These are phyloP conservation scores for Beroe ovata DNA, from an alignment of 37 sponge, comb jelly and placozoan genomes.

Conservation along the genomic window DNA sequence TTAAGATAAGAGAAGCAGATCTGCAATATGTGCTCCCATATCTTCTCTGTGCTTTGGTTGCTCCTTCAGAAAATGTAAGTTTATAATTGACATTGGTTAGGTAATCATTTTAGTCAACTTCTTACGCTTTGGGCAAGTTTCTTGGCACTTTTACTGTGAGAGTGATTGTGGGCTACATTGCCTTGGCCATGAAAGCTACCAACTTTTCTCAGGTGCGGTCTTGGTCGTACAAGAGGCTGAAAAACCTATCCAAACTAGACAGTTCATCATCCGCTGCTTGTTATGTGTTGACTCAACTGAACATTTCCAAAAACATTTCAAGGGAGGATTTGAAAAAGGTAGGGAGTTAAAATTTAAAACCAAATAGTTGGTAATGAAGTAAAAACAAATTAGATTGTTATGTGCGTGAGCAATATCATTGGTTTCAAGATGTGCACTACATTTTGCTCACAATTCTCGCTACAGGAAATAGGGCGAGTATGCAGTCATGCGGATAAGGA, in stretches of 20 bases:
- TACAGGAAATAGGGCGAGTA: constrained; percentile 19
- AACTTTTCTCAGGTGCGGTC: constrained; percentile 18
- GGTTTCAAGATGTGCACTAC: too few relatives aligned
- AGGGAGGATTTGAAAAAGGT: background rate
- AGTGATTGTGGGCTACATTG: too few relatives aligned
- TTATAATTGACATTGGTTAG: too few relatives aligned
- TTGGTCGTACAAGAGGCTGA: constrained; percentile 53
- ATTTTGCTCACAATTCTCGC: too few relatives aligned
- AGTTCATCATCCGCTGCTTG: background rate
- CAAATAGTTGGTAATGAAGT: too few relatives aligned
- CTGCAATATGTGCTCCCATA: background rate
- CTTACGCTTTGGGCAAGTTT: too few relatives aligned
- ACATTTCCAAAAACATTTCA: background rate
- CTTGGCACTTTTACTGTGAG: too few relatives aligned
- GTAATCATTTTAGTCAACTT: too few relatives aligned
- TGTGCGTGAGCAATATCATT: too few relatives aligned
- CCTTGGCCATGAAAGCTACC: too few relatives aligned
- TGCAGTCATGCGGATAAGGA: background rate
- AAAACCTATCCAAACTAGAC: constrained; percentile 25
- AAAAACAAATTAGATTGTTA: too few relatives aligned
- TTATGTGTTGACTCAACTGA: background rate
- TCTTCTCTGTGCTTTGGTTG: constrained; percentile 51
- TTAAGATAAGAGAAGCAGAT: background rate
- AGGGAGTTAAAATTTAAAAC: too few relatives aligned
- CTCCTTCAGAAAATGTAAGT: background rate